Evolutionary conservation across 2,797 vertebrate species (phyloP), one percentile per base, ranked within the genome.

Genomic region (Cirrhinus molitorella): DNA sequence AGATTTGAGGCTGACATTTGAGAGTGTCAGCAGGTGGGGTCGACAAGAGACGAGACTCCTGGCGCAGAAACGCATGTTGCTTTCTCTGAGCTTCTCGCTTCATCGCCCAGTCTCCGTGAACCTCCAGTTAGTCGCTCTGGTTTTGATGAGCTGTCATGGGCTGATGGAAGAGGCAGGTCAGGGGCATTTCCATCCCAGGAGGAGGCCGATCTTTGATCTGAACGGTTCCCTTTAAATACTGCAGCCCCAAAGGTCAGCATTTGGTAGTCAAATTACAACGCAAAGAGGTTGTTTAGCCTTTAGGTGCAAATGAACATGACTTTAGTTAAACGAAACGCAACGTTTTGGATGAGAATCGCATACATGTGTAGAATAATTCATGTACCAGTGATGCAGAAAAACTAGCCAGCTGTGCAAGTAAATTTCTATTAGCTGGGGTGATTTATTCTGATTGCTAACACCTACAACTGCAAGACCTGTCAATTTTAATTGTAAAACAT

Each of bases 181-280:
- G 68, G 71, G 82, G 66, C 67, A 34, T 57, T 31, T 47, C 59
- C 11, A 10, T 31, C 75, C 25, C 85, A 85, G 87, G 78, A 72
- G 79, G 85, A 78, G 79, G 85, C n/a, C 61, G 31, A 70, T 84
- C 88, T 88, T 86, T 88, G 86, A 90, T 90, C 88, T 78, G 67
- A 67, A 81, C 80, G 63, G 25, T 34, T 72, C 82, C 74, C 75
- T 81, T 81, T 83, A 87, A 85, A 90, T 25, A 51, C 80, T 61
- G 14, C 57, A 13, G 12, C 68, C 51, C 2, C 80, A 88, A 91
- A 91, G 89, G 90, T 91, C 88, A 87, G 72, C 71, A 91, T 88
- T 90, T 89, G 87, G 87, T 85, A 91, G 84, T 90, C 88, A 89
- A 87, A 90, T 90, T 77, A 81, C 61, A 55, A n/a, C 5, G 57